These are phyloP conservation scores for Gobius niger DNA, from an alignment of 2,113 vertebrate species.

Conservation along the genomic window DNA sequence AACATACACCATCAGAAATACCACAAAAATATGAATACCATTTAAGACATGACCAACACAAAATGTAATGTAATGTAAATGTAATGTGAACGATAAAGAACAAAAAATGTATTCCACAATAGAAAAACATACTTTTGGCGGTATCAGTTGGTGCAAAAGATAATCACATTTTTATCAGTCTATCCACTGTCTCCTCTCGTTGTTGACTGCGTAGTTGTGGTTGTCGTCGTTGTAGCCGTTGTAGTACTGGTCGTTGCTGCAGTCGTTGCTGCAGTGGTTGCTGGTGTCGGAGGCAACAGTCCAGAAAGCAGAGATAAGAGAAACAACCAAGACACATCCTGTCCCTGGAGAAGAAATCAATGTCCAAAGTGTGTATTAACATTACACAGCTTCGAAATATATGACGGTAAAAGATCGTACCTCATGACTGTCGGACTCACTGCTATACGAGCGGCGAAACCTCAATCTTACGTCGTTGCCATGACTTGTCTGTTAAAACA, in stretches of 20 bases:
- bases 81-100: no score
- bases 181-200: conserved; percentile 56
- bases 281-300: conserved; percentile 7
- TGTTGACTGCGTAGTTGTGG: background rate
- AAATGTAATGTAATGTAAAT: no score
- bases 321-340: conserved; percentile 23
- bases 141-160: no score
- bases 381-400: no score
- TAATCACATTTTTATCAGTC: background rate
- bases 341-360: background rate
- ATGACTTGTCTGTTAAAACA: conserved; percentile 38
- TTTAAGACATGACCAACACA: no score
- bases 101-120: no score
- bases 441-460: conserved; percentile 20
- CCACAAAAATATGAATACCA: no score
- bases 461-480: conserved; percentile 52
- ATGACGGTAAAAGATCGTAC: conserved; percentile 15
- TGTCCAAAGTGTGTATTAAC: background rate
- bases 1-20: no score
- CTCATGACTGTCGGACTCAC: conserved; percentile 51
- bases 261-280: background rate
- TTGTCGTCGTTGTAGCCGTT: background rate
- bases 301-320: conserved; percentile 33
- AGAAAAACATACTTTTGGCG: no score
- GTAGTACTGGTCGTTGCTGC: no score